A percentile compares a stretch with the other conserved stretches of the same genome.
These are phyloP conservation scores for Alethe castanea DNA, from an alignment of 2,113 vertebrate species.

Conservation along the genomic window DNA sequence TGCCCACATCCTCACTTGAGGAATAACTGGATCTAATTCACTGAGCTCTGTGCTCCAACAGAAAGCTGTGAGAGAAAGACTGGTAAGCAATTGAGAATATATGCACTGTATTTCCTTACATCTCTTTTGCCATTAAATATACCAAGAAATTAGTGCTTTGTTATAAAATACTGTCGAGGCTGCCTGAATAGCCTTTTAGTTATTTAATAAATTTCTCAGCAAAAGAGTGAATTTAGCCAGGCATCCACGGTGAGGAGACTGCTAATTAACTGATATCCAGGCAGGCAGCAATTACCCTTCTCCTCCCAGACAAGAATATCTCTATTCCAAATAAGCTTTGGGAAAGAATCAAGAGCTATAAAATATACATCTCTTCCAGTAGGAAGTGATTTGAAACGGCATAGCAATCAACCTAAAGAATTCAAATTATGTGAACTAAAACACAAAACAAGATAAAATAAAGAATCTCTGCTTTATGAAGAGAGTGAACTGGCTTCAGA, in stretches of 20 bases:
- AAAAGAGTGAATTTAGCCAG: constrained; percentile 41
- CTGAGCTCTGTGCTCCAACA: not conserved
- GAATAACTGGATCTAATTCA: not conserved
- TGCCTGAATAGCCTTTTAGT: not conserved
- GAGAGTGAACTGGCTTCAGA: constrained; percentile 30
- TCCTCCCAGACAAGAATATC: constrained; percentile 17
- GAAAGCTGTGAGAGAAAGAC: not conserved
- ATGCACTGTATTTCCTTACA: not conserved
- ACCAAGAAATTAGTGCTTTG: not conserved
- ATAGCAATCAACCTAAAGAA: not conserved
- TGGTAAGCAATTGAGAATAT: not conserved
- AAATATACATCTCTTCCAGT: not conserved
- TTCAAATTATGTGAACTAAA: not conserved
- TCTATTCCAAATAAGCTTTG: not conserved
- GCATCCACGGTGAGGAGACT: constrained; percentile 11
- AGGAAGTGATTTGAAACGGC: not conserved
- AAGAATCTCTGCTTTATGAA: not conserved
- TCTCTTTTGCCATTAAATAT: not conserved
- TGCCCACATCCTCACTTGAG: not conserved
- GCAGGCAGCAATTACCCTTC: constrained; percentile 51
- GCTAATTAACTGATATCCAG: constrained; percentile 52
- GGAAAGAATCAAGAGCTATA: constrained; percentile 1
- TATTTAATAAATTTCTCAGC: constrained; percentile 35
- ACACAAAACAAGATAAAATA: not conserved
- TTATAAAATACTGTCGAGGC: not conserved